These are phyloP conservation scores for Pelagia noctiluca DNA, from an alignment of 30 jellyfish, hydroid and myxozoan species.

Conservation along the genomic window DNA sequence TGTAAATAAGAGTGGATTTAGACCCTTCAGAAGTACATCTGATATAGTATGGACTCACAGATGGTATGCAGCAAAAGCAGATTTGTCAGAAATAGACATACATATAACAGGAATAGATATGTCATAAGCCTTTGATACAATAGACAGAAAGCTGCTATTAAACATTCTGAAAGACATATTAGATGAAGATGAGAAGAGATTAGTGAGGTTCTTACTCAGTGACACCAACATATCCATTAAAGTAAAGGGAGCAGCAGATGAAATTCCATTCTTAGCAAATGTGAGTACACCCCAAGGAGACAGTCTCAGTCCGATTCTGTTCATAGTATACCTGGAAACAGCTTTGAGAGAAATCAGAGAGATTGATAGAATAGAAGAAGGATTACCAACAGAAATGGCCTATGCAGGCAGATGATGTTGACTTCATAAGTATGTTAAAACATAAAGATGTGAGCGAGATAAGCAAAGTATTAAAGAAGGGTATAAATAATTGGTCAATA, in stretches of 20 bases:
- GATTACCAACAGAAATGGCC: constrained; percentile 49
- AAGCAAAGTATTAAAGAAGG: constrained; percentile 30
- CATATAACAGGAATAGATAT: constrained; percentile 4
- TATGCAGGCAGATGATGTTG: constrained; percentile 48
- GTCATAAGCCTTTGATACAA: no score
- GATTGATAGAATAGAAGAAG: neutral
- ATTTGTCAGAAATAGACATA: neutral
- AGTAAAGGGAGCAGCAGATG: no score
- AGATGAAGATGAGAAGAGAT: no score
- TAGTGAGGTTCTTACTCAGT: no score
- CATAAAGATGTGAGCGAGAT: constrained; percentile 39
- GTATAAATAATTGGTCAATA: constrained; percentile 22
- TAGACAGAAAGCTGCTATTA: constrained; percentile 6
- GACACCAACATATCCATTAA: no score
- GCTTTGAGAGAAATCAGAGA: no score
- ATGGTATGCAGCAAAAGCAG: constrained; percentile 31
- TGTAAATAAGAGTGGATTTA: constrained; percentile 49
- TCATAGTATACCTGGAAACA: constrained; percentile 44
- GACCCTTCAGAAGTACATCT: constrained; percentile 25
- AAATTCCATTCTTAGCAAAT: constrained; percentile 48
- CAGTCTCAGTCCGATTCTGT: constrained; percentile 48
- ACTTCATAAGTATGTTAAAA: constrained; percentile 29
- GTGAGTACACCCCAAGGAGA: constrained; percentile 62
- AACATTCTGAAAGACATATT: no score
- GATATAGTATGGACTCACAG: constrained; percentile 27